A percentile compares a stretch with the other conserved stretches of the same genome.
phyloP scores from a whole-genome alignment of 1,140 invertebrate genomes.

The Ganaspis sp. region DNA sequence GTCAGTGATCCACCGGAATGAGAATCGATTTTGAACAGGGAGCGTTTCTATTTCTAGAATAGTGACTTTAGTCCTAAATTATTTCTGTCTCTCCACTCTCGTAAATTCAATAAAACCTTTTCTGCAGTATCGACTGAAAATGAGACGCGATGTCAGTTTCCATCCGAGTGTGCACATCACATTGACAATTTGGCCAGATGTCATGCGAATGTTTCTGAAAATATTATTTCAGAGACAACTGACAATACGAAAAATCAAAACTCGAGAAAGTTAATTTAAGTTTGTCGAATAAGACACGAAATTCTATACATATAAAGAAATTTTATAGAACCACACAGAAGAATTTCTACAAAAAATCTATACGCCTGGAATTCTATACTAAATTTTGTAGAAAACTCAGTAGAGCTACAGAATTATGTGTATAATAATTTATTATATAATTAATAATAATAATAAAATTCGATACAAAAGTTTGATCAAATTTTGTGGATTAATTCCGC shows the following conservation, averaged over 20 bases:
- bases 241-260: neutral
- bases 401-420: no score
- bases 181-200: conserved; percentile 15
- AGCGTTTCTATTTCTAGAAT: conserved; percentile 16
- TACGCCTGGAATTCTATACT: no score
- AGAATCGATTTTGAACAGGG: neutral
- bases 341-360: no score
- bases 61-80: conserved; percentile 21
- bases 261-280: neutral
- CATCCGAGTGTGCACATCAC: conserved; percentile 6
- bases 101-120: conserved; percentile 30
- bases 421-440: no score
- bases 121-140: conserved; percentile 23
- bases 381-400: no score
- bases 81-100: conserved; percentile 18
- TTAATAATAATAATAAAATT: no score
- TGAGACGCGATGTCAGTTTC: conserved; percentile 22
- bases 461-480: no score
- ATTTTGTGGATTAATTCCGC: no score
- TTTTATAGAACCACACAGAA: no score
- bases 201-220: neutral
- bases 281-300: neutral
- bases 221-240: neutral
- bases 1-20: conserved; percentile 15
- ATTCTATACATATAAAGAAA: no score